phyloP scores from a whole-genome alignment of 2,113 vertebrate species.

The Emydocephalus ijimae region DNA sequence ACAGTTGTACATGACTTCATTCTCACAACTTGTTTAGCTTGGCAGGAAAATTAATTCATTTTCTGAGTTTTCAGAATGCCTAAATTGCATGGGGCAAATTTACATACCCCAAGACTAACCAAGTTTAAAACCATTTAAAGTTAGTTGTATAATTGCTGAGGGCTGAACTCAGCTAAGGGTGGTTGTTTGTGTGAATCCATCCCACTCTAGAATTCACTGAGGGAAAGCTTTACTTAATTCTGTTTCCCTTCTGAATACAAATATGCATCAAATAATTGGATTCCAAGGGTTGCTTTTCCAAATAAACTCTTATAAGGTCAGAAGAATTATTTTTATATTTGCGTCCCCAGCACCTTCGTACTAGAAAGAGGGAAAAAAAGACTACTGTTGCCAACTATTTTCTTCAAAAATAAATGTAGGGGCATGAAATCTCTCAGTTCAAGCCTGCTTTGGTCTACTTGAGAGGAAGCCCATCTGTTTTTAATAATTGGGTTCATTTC shows the following conservation, averaged over 20 bases:
- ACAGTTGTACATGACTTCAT: not conserved
- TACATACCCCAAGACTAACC: not conserved
- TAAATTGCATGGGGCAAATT: not conserved
- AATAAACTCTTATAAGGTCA: not conserved
- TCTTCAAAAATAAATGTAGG: not conserved
- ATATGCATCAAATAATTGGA: too few relatives aligned
- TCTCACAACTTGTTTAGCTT: not conserved
- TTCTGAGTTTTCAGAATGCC: not conserved
- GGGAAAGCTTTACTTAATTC: not conserved
- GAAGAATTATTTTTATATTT: not conserved
- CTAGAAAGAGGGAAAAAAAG: too few relatives aligned
- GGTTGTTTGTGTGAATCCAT: not conserved
- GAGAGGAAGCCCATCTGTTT: not conserved
- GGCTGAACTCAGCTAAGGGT: not conserved
- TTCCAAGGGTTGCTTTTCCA: not conserved
- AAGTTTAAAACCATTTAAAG: not conserved
- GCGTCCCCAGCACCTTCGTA: too few relatives aligned
- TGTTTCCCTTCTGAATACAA: not conserved
- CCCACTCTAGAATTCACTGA: not conserved
- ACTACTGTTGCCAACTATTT: not conserved
- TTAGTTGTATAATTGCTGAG: not conserved
- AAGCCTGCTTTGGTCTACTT: not conserved
- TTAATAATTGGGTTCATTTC: not conserved
- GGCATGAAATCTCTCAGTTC: not conserved
- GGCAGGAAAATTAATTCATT: not conserved